A percentile compares a stretch with the other conserved stretches of the same genome.
These are phyloP conservation scores for Tursiops truncatus DNA, from an alignment of 2,113 vertebrate species.

Conservation along the genomic window DNA sequence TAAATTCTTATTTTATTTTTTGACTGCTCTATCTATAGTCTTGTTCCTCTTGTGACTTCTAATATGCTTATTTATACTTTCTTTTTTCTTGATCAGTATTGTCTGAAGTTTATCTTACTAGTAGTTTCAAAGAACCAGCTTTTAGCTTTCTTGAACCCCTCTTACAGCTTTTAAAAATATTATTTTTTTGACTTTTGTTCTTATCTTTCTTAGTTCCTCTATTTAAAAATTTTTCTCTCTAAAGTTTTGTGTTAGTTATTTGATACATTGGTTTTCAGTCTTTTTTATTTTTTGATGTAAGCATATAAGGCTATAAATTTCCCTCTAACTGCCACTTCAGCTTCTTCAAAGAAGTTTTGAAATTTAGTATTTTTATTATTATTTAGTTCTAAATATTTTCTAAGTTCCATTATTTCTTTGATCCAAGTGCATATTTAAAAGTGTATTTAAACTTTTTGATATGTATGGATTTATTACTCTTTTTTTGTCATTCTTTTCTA, in stretches of 20 bases:
- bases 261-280: conserved; percentile 5
- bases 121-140: background rate
- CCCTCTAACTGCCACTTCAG: background rate
- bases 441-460: background rate
- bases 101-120: background rate
- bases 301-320: background rate
- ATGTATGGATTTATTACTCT: background rate
- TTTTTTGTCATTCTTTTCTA: background rate
- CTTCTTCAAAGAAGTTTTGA: background rate
- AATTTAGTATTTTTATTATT: conserved; percentile 17
- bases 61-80: background rate
- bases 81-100: background rate
- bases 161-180: background rate
- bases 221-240: background rate
- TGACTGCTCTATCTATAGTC: background rate
- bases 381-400: background rate
- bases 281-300: background rate
- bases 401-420: conserved; percentile 25
- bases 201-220: background rate
- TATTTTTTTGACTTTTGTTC: background rate
- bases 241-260: background rate
- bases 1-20: background rate
- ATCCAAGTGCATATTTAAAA: background rate
- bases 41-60: background rate
- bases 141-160: background rate